Percentiles rank a stretch among this genome's conserved stretches.
These are phyloP conservation scores for Trichacis sp. DNA, from an alignment of 2,888 invertebrate species.

Conservation along the genomic window DNA sequence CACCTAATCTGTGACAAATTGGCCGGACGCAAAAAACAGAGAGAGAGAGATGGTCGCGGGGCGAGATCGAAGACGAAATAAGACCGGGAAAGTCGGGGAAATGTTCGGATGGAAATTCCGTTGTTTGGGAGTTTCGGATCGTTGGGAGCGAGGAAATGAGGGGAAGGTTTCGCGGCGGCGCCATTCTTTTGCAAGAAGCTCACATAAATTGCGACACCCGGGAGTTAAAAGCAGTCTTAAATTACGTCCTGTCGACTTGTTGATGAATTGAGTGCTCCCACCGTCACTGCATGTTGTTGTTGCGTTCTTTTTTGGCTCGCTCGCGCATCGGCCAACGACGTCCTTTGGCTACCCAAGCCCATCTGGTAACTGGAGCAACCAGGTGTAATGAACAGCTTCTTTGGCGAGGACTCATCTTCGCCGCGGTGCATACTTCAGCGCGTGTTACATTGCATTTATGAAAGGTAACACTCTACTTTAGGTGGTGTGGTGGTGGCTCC, in stretches of 20 bases:
- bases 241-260: slow-evolving; percentile 68
- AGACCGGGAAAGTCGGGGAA: slow-evolving; percentile 8
- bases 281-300: slow-evolving; percentile 39
- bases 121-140: slow-evolving; percentile 19
- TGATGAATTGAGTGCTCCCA: slow-evolving; percentile 69
- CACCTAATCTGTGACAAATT: slow-evolving; percentile 65
- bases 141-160: slow-evolving; percentile 38
- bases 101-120: slow-evolving; percentile 16
- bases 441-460: slow-evolving; percentile 43
- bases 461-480: slow-evolving; percentile 31
- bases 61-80: slow-evolving; percentile 36
- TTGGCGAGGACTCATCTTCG: slow-evolving; percentile 32
- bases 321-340: slow-evolving; percentile 51
- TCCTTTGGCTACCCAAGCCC: slow-evolving; percentile 27
- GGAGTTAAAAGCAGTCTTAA: slow-evolving; percentile 70
- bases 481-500: no score
- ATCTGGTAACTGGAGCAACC: slow-evolving; percentile 54
- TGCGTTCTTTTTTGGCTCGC: slow-evolving; percentile 51
- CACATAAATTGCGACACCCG: slow-evolving; percentile 70
- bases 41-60: slow-evolving; percentile 24
- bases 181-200: slow-evolving; percentile 69
- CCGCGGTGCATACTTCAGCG: slow-evolving; percentile 31
- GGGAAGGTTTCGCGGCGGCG: slow-evolving; percentile 53
- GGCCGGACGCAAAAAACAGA: slow-evolving; percentile 48
- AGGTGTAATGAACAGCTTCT: slow-evolving; percentile 50